Evolutionary conservation across 2,797 vertebrate genomes (phyloP), one percentile per base, ranked within the genome.

Genomic region (Pagetopsis macropterus): DNA sequence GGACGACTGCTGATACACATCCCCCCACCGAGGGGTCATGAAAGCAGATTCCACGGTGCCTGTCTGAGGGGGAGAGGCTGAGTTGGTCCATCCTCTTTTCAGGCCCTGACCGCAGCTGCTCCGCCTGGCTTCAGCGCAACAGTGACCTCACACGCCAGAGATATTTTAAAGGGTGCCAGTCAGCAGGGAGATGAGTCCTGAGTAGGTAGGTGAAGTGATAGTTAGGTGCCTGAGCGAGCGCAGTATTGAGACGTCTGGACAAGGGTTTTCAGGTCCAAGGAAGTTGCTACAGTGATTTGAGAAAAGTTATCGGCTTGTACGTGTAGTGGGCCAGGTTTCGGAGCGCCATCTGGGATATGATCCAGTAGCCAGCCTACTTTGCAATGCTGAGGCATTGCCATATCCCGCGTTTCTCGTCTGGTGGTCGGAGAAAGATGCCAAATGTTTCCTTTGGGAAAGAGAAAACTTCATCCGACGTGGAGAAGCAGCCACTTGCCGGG

Each of bases 131-230:
- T 92, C 58, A 79, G 90, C 88, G 90, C 94, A 94, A 92, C 92
- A 87, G 95, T 96, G 96, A 96, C 95, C 95, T 94, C 92, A 93
- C 90, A 88, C 75, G 90, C 94, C 90, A 88, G 95, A 93, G 93
- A 94, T 95, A 94, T 93, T 97, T 97, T 97, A 94, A 96, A 96
- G 96, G 96, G 96, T 87, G 84, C 93, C 94, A 91, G 94, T 95
- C 94, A 95, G 93, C 94, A 94, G 93, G 85, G 94, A 94, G 92
- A 93, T 88, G 89, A 94, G 93, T 94, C 95, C 90, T 92, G 78
- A 85, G 77, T 87, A 69, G 79, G 70, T 77, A 71, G 71, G 82
- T 65, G 77, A 63, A 73, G 83, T 37, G 8, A 8, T 37, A 37
- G 33, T 37, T 65, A 37, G 33, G 33, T 65, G 76, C 64, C 75